Percentiles rank a stretch among this genome's conserved stretches.
phyloP scores from a whole-genome alignment of 1,140 invertebrate genomes.

The Matsumurasca onukii region DNA sequence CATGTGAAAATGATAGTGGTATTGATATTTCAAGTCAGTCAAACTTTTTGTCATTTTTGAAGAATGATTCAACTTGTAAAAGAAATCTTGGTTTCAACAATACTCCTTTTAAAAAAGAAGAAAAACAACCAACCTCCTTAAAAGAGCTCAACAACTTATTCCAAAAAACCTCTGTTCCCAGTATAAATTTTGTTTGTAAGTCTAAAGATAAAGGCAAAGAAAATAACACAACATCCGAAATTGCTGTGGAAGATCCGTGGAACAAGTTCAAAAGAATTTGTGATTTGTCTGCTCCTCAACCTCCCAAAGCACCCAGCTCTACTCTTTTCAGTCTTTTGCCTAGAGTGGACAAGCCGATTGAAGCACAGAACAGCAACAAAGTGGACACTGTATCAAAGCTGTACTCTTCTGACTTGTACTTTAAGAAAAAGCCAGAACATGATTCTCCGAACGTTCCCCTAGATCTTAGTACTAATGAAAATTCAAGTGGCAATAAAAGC shows the following conservation, averaged over 20 bases:
- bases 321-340: background rate
- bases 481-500: background rate
- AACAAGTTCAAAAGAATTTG: conserved; percentile 6
- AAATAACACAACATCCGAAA: background rate
- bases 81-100: conserved; percentile 14
- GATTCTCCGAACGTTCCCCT: conserved; percentile 10
- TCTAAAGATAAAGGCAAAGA: conserved; percentile 5
- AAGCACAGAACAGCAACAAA: background rate
- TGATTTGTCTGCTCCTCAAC: background rate
- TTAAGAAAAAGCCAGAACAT: background rate
- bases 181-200: background rate
- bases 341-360: background rate
- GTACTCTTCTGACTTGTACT: background rate
- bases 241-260: background rate
- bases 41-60: conserved; percentile 5
- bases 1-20: conserved; percentile 11
- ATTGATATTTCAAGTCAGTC: conserved; percentile 2
- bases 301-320: background rate
- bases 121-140: background rate
- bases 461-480: conserved; percentile 20
- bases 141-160: conserved; percentile 6
- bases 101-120: conserved; percentile 14
- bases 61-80: conserved; percentile 16
- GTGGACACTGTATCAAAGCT: background rate
- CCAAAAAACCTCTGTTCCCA: background rate